Conservation (phyloP, 2,113 vertebrate genomes). For the Lagopus muta region DNA sequence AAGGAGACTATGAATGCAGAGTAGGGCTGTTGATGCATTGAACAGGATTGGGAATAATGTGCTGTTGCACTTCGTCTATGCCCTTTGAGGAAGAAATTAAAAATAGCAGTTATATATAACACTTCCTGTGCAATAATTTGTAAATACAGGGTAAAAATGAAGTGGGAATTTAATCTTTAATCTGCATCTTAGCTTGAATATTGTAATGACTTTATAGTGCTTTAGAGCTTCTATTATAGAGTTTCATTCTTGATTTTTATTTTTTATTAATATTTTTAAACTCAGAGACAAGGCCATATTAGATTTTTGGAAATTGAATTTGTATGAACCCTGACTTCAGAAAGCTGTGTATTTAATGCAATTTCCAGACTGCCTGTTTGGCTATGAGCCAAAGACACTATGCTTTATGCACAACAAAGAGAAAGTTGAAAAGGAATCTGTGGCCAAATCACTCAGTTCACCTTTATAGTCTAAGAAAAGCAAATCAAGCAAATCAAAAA, state of each 20-base stretch:
- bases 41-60: not conserved
- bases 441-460: constrained; percentile 15
- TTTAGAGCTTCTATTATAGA: not conserved
- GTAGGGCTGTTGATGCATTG: not conserved
- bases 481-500: not conserved
- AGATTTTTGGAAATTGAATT: constrained; percentile 55
- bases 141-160: not conserved
- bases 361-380: constrained; percentile 36
- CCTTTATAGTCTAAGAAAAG: not conserved
- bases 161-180: not conserved
- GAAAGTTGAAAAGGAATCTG: not conserved
- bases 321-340: constrained; percentile 30
- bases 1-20: not conserved
- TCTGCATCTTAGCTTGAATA: not conserved
- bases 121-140: not conserved
- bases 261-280: not conserved
- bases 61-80: not conserved
- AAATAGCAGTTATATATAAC: not conserved
- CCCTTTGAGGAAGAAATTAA: not conserved
- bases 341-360: constrained; percentile 50
- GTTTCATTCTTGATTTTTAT: not conserved
- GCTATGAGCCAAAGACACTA: constrained; percentile 19
- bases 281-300: not conserved
- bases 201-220: not conserved
- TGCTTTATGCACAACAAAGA: not conserved